phyloP scores from a whole-genome alignment of 1,140 invertebrate genomes.

The Ceratoteleas bidentatus region DNA sequence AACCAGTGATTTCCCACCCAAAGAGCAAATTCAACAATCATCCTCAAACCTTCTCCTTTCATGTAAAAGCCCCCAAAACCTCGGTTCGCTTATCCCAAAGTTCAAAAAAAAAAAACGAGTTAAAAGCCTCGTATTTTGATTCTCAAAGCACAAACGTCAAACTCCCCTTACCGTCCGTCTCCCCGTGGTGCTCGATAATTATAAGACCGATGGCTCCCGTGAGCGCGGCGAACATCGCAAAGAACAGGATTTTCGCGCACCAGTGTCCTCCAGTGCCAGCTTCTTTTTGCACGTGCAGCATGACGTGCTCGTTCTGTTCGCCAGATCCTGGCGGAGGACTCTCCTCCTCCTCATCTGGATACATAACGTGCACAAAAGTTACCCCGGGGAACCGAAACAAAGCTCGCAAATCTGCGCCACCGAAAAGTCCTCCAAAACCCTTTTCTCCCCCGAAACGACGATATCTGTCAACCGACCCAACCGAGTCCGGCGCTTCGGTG shows the following conservation, averaged over 20 bases:
- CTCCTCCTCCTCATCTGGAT: constrained; percentile 76
- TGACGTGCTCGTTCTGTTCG: constrained; percentile 83
- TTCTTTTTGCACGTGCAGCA: constrained; percentile 89
- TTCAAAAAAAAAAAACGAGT: too few relatives aligned
- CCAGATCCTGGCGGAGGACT: constrained; percentile 66
- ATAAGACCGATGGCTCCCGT: constrained; percentile 88
- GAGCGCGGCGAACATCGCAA: constrained; percentile 86
- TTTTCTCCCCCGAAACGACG: neutral
- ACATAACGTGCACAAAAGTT: constrained; percentile 11
- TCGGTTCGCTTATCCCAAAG: neutral
- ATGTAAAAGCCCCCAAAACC: too few relatives aligned
- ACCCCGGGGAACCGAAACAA: neutral
- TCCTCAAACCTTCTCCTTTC: too few relatives aligned
- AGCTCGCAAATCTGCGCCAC: too few relatives aligned
- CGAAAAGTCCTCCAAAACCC: neutral
- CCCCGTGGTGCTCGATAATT: constrained; percentile 89
- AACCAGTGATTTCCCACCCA: too few relatives aligned
- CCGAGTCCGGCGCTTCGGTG: too few relatives aligned
- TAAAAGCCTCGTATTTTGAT: neutral
- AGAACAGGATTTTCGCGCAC: constrained; percentile 91
- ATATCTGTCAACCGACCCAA: too few relatives aligned
- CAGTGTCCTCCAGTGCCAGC: constrained; percentile 88
- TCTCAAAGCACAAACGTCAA: constrained; percentile 17
- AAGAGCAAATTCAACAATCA: too few relatives aligned
- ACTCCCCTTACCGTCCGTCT: constrained; percentile 86